These are phyloP conservation scores for Piprites chloris DNA, from an alignment of 2,113 vertebrate species.

Conservation along the genomic window DNA sequence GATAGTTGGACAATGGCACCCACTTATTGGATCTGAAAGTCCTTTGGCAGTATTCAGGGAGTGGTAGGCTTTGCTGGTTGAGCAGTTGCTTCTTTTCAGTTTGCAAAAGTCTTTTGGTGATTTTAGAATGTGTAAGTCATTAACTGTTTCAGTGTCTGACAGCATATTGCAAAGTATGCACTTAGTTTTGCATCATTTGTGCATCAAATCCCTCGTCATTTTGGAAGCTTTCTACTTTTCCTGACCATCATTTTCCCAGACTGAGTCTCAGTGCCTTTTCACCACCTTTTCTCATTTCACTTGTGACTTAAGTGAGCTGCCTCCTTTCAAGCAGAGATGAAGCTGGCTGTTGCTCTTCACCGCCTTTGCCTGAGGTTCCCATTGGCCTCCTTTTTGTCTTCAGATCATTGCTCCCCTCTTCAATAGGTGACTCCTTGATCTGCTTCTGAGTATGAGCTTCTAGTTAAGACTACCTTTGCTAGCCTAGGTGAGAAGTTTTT, in stretches of 20 bases:
- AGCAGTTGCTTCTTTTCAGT: too few relatives aligned
- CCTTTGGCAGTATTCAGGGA: too few relatives aligned
- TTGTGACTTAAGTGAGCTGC: background rate
- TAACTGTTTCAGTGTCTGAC: too few relatives aligned
- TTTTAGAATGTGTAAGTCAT: too few relatives aligned
- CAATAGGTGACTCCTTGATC: background rate
- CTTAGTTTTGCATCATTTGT: background rate
- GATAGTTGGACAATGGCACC: too few relatives aligned
- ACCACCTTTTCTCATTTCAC: background rate
- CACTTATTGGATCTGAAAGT: too few relatives aligned
- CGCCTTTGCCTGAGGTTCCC: fast-evolving
- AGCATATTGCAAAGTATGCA: background rate
- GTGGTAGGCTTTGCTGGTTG: too few relatives aligned
- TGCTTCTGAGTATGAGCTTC: background rate
- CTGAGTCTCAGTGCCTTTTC: background rate
- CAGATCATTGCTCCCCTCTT: background rate
- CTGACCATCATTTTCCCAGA: background rate
- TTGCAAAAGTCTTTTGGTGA: too few relatives aligned
- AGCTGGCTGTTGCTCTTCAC: background rate
- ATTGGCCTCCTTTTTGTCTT: background rate
- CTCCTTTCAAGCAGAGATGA: background rate
- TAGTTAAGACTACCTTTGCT: background rate
- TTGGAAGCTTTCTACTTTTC: background rate
- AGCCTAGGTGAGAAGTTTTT: background rate
- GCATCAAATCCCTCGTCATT: background rate